Base-by-base conservation (phyloP, 2,113 vertebrate genomes). In the Anthoscopus minutus region DNA sequence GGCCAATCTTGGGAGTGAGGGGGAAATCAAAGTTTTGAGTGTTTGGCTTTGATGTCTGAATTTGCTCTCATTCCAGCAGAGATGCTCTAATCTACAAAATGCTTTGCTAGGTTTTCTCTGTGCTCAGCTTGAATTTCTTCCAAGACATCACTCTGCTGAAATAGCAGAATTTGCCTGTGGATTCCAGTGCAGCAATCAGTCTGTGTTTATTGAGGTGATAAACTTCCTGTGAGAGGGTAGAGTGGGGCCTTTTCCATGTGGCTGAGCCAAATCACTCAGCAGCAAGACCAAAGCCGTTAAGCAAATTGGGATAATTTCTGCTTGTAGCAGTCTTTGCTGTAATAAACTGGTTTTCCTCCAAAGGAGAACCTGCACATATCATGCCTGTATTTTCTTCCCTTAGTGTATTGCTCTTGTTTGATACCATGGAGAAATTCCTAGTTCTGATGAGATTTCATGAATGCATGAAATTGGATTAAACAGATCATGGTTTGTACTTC, bases 81-180 rank as follows among this genome's bases (percentile, higher is more conserved):
- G 7, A 73, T 37, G 80, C 89, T 95, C 92, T 92, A 27, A 96
- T 91, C 86, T 91, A 71, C 5, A 3, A 86, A 92, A 73, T 20
- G 47, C 79, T 92, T 2, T 33, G 47, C 80, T 91, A 11, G 56
- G 24, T 77, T 96, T 96, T 95, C 0, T 38, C 94, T 96, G 64
- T 21, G 81, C 83, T 96, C 93, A 96, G 86, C 94, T 96, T 73
- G 93, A 93, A 74, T 84, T 77, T 91, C 78, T 95, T 94, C 96
- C 93, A 96, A 91, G 91, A 65, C 77, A 23, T 53, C 2, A 4
- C 50, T 40, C 72, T 96, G 96, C 91, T 96, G 94, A 94, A 92
- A 48, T 65, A 86, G 91, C 91, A 90, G 86, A 81, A 88, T 86
- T 83, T 83, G 80, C 77, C 64, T 40, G 72, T 88, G 47, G 31